These are phyloP conservation scores for Drosophila nigrodunni DNA, from an alignment of 1,140 invertebrate genomes.

Conservation along the genomic window DNA sequence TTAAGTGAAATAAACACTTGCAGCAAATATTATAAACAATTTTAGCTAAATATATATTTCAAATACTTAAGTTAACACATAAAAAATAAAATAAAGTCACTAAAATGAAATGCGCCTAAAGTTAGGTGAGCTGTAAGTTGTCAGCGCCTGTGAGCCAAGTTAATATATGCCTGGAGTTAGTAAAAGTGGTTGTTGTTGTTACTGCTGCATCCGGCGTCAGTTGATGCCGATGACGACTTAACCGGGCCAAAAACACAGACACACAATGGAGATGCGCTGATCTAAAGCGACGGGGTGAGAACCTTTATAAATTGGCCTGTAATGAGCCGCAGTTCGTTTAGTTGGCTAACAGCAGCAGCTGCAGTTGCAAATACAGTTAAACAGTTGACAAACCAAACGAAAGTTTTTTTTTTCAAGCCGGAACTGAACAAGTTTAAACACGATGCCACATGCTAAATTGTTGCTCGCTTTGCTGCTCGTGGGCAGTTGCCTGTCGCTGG, in stretches of 20 bases:
- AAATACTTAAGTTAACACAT: no score
- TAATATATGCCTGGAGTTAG: slow-evolving; percentile 44
- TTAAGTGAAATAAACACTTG: no score
- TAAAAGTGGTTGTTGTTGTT: slow-evolving; percentile 1
- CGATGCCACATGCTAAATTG: slow-evolving; percentile 39
- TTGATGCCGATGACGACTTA: slow-evolving; percentile 41
- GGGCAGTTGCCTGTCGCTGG: slow-evolving; percentile 50
- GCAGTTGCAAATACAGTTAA: not conserved
- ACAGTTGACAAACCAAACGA: no score
- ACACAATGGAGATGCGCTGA: slow-evolving; percentile 41
- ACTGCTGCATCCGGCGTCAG: slow-evolving; percentile 30
- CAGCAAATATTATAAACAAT: no score
- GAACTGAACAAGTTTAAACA: slow-evolving; percentile 6
- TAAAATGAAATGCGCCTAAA: not conserved
- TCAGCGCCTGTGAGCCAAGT: not conserved
- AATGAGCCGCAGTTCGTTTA: slow-evolving; percentile 33
- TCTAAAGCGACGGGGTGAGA: slow-evolving; percentile 19
- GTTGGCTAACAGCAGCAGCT: slow-evolving; percentile 32
- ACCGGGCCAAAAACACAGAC: slow-evolving; percentile 21
- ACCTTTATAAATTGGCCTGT: slow-evolving; percentile 58
- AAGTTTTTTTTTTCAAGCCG: slow-evolving; percentile 1
- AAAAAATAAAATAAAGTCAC: no score
- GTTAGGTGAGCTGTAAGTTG: slow-evolving; percentile 7
- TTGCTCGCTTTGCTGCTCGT: slow-evolving; percentile 46
- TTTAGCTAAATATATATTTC: no score